A percentile compares a stretch with the other conserved stretches of the same genome.
Evolutionary conservation across 2,113 vertebrate genomes (phyloP).

Genomic region (Nicator chloris): DNA sequence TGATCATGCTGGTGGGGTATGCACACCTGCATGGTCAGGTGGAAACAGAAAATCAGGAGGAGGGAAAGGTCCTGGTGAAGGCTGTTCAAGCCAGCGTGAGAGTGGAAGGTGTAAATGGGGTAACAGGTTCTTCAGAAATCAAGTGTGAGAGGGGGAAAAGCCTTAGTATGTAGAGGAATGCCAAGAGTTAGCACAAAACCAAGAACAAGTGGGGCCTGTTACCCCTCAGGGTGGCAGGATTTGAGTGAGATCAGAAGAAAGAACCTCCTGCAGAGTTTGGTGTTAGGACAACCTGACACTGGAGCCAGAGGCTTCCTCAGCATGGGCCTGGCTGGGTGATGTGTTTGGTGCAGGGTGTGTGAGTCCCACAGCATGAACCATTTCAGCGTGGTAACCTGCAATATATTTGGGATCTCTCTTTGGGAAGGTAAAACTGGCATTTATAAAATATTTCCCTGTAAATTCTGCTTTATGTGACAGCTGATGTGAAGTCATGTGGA

Average conservation of each 20-base stretch:
- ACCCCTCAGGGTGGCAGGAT: neutral
- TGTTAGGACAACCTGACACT: neutral
- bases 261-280: neutral
- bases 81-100: neutral
- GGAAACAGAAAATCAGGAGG: neutral
- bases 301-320: neutral
- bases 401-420: neutral
- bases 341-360: neutral
- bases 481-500: neutral
- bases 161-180: neutral
- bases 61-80: neutral
- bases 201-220: neutral
- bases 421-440: neutral
- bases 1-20: rapidly evolving
- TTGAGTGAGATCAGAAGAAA: neutral
- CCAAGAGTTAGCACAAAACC: neutral
- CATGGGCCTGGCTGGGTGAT: neutral
- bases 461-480: neutral
- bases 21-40: neutral
- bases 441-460: neutral
- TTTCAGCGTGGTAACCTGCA: neutral
- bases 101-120: neutral
- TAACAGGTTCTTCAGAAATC: neutral
- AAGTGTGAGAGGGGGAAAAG: neutral
- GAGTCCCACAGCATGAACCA: neutral